Base-by-base conservation (phyloP, 1,140 invertebrate species). In the Pseudomyrmex sp. region DNA sequence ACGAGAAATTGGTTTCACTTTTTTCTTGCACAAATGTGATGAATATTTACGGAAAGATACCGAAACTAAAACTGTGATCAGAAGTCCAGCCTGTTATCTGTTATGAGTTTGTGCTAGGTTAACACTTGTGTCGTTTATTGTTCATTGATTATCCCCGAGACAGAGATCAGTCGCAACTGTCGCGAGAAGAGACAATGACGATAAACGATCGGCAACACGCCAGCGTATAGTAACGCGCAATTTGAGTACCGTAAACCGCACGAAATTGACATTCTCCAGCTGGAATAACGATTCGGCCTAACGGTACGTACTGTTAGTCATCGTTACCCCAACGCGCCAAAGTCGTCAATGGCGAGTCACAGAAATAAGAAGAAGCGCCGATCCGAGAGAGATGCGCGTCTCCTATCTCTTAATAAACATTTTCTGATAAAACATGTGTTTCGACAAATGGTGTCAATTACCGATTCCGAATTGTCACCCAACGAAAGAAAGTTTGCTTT, bases 231-330 rank as follows among this genome's bases (percentile, higher is more conserved):
- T 91, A 90, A 91, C 90, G 87, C 89, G 90, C 88, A 91, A 92
- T 91, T 92, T 90, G 54, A 92, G 91, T 92, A 92, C 91, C 91
- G 91, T 92, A 92, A 91, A 92, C 91, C 91, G 91, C 90, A 90
- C 90, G 91, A 92, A 92, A 92, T 92, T 92, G 91, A 92, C 91
- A 92, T 92, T 92, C 91, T 91, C 87, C 88, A 90, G 90, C 85
- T 88, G 90, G 90, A 91, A 85, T 87, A 90, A 90, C 90, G 91
- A 92, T 92, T 92, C 88, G 89, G 86, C 77, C 84, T 92, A 92
- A 92, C 92, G 92, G 92, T 92, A 92, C 84, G 86, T 68, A 87
- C 87, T 90, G 91, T 92, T 92, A 90, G 89, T 91, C 90, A 92
- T 92, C 89, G 90, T 80, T 86, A 84, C 84, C 46, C 84, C 84